Percentiles rank a stretch among this genome's conserved stretches.
phyloP scores from a whole-genome alignment of 1,140 invertebrate species.

The Diachasma alloeum region DNA sequence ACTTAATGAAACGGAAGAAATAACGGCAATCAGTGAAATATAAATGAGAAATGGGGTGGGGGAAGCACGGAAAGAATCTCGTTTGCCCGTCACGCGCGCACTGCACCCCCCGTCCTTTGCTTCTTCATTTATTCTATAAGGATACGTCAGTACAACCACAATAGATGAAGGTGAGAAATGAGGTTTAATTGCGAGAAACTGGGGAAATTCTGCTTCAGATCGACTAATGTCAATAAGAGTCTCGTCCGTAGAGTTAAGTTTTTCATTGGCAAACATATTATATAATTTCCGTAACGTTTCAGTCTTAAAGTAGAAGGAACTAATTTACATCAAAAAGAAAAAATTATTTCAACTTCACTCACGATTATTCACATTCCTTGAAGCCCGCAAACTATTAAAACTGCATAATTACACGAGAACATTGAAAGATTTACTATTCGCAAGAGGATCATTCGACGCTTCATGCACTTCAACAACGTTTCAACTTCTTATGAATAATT shows the following conservation, averaged over 20 bases:
- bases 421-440: no score
- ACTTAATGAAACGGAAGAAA: slow-evolving; percentile 63
- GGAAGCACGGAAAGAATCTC: slow-evolving; percentile 38
- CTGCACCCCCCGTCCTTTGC: not conserved
- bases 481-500: not conserved
- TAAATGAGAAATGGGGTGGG: slow-evolving; percentile 55
- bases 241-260: no score
- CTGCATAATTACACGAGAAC: no score
- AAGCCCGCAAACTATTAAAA: no score
- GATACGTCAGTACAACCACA: not conserved
- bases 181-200: slow-evolving; percentile 55
- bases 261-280: no score
- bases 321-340: no score
- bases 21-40: slow-evolving; percentile 64
- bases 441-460: not conserved
- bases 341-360: no score
- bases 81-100: slow-evolving; percentile 57
- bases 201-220: slow-evolving; percentile 32
- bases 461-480: not conserved
- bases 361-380: no score
- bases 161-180: slow-evolving; percentile 48
- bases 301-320: no score
- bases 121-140: slow-evolving; percentile 6
- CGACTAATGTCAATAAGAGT: slow-evolving; percentile 40
- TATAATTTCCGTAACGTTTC: no score